Conservation (phyloP, 2,888 invertebrate species). For the Eumacrocentrus americanus region DNA sequence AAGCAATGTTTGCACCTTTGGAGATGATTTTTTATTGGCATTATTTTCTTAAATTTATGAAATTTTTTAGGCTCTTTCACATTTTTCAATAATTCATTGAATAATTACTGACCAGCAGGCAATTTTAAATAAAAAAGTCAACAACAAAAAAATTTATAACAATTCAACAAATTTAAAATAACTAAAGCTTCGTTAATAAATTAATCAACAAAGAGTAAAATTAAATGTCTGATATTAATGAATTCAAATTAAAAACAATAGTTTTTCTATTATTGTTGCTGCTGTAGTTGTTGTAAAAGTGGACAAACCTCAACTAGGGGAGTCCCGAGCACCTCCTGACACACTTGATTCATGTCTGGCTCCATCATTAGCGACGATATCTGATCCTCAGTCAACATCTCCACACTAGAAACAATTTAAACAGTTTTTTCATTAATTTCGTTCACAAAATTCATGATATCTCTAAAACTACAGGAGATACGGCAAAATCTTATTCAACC, state of each 20-base stretch:
- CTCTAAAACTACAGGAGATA: background rate
- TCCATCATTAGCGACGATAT: slow-evolving; percentile 77
- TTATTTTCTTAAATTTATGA: slow-evolving; percentile 16
- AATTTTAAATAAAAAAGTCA: no score
- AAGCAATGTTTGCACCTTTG: background rate
- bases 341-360: slow-evolving; percentile 72
- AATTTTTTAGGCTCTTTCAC: slow-evolving; percentile 2
- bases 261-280: slow-evolving; percentile 49
- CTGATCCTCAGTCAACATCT: slow-evolving; percentile 79
- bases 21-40: slow-evolving; percentile 1
- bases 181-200: no score
- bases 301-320: slow-evolving; percentile 65
- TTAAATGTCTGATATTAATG: no score
- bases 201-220: no score
- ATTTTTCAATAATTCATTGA: no score
- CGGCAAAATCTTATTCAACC: background rate
- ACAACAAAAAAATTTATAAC: no score
- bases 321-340: slow-evolving; percentile 70
- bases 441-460: background rate
- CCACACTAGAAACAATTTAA: slow-evolving; percentile 65
- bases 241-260: no score
- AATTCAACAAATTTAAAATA: no score
- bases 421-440: background rate
- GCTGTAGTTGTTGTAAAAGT: slow-evolving; percentile 55
- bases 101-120: no score